Evolutionary conservation across 2,888 invertebrate species (phyloP), one percentile per base, ranked within the genome.

Genomic region (Cephalotes varians): DNA sequence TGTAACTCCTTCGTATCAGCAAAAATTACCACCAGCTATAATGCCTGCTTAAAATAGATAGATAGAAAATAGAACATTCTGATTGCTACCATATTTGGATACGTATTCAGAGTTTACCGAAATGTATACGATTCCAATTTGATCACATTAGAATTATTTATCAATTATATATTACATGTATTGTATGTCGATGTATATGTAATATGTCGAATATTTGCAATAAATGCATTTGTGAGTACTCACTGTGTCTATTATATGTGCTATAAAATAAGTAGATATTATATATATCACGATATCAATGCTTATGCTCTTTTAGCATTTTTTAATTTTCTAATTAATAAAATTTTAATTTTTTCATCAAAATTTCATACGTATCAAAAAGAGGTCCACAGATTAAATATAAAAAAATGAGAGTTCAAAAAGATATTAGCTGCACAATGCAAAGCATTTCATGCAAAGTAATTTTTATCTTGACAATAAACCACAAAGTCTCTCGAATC

Each of bases 191-290:
- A 58, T 31, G 9, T 21, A 34, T 21, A 65, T 44, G 74, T 79
- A 84, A 87, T 85, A 76, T 58, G 18, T 64, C 76, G 58, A 83
- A 87, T 85, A 87, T 85, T 82, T 73, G 84, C 73, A 82, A 84
- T 84, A 84, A 79, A 85, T 85, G 64, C 77, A 86, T 84, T 83
- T 72, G 60, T 37, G 25, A 81, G 79, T 85, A 82, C 82, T 85
- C 82, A 81, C 85, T 87, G 65, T 81, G 44, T 37, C 1, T 18
- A 58, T 25, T 58, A 34, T 10, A 62, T 5, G n/a, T 4, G 18
- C 1, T 21, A 62, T 31, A 37, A 62, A 62, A 37, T 62, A 62
- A 21, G 6, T 21, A 62, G 3, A n/a, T 31, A 60, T n/a, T 60
- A 28, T 28, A 25, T 54, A 5, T 12, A 25, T 54, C 1, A 54